Base-by-base conservation (phyloP, 1,140 invertebrate genomes). In the Palaemon carinicauda region DNA sequence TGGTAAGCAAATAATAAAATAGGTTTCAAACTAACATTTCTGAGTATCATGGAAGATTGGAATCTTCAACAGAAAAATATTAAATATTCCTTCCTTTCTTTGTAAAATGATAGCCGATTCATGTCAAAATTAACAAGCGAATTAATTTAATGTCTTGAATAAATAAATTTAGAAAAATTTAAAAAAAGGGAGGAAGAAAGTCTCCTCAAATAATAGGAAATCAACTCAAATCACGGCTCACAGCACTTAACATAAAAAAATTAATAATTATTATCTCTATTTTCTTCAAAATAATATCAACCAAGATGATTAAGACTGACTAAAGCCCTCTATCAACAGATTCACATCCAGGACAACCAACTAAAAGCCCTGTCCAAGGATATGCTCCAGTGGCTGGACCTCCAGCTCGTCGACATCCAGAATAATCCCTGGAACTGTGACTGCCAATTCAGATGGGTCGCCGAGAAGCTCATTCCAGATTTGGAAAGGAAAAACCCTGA, bases 351-450 rank as follows among this genome's bases (percentile, higher is more conserved):
- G 31, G 77, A 71, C 54, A 89, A 89, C 81, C 24, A 21, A 21
- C 78, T 89, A 21, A 77, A 19, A 10, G 19, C 54, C 3, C 83
- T 89, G 51, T 10, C 31, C 4, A 74, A 84, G 15, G 31, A 73
- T n/a, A 29, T 87, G 56, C 24, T 86, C 7, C 75, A 79, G 7
- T 89, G 88, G 88, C 31, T 71, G 3, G 33, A 80, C 17, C 50
- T 89, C 12, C 4, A 19, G 9, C 41, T 75, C 15, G 60, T 89
- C 41, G 88, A 89, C 51, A 56, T 89, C n/a, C 79, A 82, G 51
- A 74, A 80, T 74, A 89, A 89, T 69, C 88, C 88, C 17, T 89
- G 88, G 88, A 77, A 82, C 21, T 89, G 88, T 41, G 88, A 89
- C 33, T 89, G 88, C n/a, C 10, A 73, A 19, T 31, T 86, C 31